Conservation (phyloP, 1,140 invertebrate genomes). For the Hypsibius dujardini region DNA sequence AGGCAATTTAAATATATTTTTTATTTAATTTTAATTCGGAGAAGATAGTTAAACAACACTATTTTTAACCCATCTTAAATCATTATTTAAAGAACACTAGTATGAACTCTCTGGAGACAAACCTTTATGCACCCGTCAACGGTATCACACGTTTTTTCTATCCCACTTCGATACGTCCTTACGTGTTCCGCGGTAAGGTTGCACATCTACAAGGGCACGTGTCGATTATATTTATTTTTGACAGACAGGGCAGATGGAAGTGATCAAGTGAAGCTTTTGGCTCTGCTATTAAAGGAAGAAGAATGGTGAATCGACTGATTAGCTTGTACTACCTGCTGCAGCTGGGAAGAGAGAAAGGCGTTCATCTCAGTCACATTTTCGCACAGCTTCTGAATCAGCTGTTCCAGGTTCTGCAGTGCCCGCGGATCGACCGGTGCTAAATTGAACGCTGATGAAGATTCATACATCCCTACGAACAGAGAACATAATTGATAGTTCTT, state of each 20-base stretch:
- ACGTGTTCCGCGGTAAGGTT: constrained; percentile 9
- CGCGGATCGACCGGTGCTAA: constrained; percentile 7
- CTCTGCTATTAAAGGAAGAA: neutral
- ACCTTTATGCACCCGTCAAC: constrained; percentile 7
- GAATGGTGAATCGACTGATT: too few species aligned
- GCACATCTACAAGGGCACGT: neutral
- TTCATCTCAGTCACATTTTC: constrained; percentile 9
- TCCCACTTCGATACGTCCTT: neutral
- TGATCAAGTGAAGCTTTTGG: neutral
- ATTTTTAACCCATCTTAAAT: neutral
- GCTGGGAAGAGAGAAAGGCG: neutral
- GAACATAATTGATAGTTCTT: neutral
- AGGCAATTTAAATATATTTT: too few species aligned
- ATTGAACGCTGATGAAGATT: constrained; percentile 7
- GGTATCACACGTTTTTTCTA: constrained; percentile 11
- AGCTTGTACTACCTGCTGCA: neutral
- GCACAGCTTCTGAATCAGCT: constrained; percentile 10
- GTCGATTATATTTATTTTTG: too few species aligned
- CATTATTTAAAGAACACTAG: neutral
- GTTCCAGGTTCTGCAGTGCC: constrained; percentile 5
- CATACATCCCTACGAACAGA: neutral
- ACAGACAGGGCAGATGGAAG: neutral
- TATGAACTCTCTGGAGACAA: neutral
- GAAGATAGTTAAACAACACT: neutral
- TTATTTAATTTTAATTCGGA: neutral